These are phyloP conservation scores for Ochlodes sylvanus DNA, from an alignment of 2,888 invertebrate species.

Conservation along the genomic window DNA sequence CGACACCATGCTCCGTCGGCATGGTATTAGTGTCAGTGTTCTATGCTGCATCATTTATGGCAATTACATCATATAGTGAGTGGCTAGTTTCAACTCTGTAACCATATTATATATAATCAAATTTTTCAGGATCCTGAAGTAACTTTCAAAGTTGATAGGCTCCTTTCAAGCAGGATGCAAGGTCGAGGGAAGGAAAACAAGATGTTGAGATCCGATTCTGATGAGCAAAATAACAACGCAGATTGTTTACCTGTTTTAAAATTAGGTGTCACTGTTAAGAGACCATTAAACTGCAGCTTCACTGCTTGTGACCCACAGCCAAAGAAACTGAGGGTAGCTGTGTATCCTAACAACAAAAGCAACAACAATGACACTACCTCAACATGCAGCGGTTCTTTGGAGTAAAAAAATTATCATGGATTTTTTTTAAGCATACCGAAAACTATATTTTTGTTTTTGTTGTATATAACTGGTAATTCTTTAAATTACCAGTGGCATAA, in stretches of 20 bases:
- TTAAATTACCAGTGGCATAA: slow-evolving; percentile 1
- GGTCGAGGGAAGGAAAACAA: slow-evolving; percentile 50
- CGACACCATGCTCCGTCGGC: too few relatives aligned
- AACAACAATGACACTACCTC: slow-evolving; percentile 63
- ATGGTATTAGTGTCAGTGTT: too few relatives aligned
- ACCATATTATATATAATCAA: too few relatives aligned
- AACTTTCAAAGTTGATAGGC: slow-evolving; percentile 66
- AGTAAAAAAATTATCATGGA: slow-evolving; percentile 36
- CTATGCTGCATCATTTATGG: too few relatives aligned
- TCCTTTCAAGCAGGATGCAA: slow-evolving; percentile 57
- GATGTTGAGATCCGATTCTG: slow-evolving; percentile 54
- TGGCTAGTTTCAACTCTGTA: too few relatives aligned
- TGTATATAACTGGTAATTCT: background rate
- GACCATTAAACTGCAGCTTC: slow-evolving; percentile 62
- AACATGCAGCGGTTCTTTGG: slow-evolving; percentile 62
- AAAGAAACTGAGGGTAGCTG: slow-evolving; percentile 62
- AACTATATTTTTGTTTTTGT: slow-evolving; percentile 1
- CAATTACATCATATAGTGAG: too few relatives aligned
- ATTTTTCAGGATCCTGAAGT: slow-evolving; percentile 64
- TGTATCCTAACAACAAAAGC: slow-evolving; percentile 42
- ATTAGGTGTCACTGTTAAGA: slow-evolving; percentile 60
- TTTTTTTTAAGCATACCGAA: slow-evolving; percentile 15
- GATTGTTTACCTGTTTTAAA: slow-evolving; percentile 51
- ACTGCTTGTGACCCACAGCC: slow-evolving; percentile 68
- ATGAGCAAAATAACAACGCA: slow-evolving; percentile 62